Percentiles rank a stretch among this genome's conserved stretches.
Evolutionary conservation across 2,888 invertebrate genomes (phyloP).

Genomic region (Nyleta sp.): DNA sequence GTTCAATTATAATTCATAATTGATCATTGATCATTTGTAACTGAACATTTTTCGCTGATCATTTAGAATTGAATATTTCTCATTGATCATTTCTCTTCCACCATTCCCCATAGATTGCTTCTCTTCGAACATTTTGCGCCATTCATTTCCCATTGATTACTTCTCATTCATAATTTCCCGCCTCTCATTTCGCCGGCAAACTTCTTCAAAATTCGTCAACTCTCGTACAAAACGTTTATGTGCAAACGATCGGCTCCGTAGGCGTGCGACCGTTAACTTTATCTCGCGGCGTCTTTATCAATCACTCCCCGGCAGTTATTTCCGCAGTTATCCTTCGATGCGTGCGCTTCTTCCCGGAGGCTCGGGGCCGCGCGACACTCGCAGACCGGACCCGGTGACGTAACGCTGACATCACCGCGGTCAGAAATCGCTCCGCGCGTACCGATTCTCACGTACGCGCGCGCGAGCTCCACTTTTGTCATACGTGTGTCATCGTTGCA

Average conservation of each 20-base stretch:
- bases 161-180: too few species aligned
- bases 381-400: slow-evolving; percentile 18
- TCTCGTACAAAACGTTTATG: slow-evolving; percentile 4
- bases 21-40: too few species aligned
- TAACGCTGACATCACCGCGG: slow-evolving; percentile 29
- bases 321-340: slow-evolving; percentile 44
- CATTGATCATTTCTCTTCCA: too few species aligned
- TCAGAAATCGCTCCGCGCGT: not conserved
- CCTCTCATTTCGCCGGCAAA: too few species aligned
- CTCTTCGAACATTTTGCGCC: too few species aligned
- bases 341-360: slow-evolving; percentile 34
- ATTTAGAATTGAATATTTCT: too few species aligned
- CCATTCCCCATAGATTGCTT: too few species aligned
- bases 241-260: slow-evolving; percentile 9
- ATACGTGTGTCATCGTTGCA: slow-evolving; percentile 10
- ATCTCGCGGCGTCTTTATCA: slow-evolving; percentile 47
- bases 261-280: slow-evolving; percentile 32
- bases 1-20: too few species aligned
- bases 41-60: too few species aligned
- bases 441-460: slow-evolving; percentile 5
- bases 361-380: slow-evolving; percentile 11
- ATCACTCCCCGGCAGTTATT: slow-evolving; percentile 30
- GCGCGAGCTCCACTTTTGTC: slow-evolving; percentile 30
- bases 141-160: too few species aligned
- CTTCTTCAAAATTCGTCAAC: too few species aligned